A percentile compares a stretch with the other conserved stretches of the same genome.
phyloP scores from a whole-genome alignment of 1,140 invertebrate genomes.

The Diorhabda elongata region DNA sequence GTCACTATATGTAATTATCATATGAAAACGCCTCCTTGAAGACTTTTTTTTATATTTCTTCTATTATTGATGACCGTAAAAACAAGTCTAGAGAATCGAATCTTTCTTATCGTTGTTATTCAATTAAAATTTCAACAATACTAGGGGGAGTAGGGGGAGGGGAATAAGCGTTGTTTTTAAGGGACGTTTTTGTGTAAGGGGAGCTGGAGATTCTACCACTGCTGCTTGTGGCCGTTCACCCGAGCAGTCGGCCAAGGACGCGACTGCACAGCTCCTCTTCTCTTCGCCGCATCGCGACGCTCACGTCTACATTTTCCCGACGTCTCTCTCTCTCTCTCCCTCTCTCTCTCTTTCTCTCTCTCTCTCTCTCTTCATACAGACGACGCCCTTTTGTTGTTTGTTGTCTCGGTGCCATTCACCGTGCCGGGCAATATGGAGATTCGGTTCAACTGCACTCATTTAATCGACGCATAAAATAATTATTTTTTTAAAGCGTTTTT shows the following conservation, averaged over 20 bases:
- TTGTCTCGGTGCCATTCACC: constrained; percentile 1
- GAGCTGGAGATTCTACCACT: constrained; percentile 8
- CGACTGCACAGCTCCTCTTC: constrained; percentile 21
- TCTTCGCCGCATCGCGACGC: constrained; percentile 23
- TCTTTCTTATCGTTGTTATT: too few species aligned
- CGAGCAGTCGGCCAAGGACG: constrained; percentile 42
- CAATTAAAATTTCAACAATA: too few species aligned
- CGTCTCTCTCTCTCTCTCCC: not conserved
- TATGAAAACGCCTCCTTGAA: too few species aligned
- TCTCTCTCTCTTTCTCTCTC: not conserved
- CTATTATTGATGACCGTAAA: too few species aligned
- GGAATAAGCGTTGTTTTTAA: too few species aligned
- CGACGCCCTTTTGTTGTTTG: constrained; percentile 1
- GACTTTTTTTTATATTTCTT: too few species aligned
- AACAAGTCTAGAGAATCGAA: too few species aligned
- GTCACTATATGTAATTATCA: too few species aligned
- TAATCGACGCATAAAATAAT: too few species aligned
- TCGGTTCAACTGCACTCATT: not conserved
- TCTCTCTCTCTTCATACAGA: not conserved
- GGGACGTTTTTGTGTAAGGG: not conserved
- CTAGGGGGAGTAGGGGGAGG: too few species aligned
- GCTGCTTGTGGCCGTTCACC: constrained; percentile 37
- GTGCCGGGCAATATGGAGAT: not conserved
- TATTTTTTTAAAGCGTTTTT: too few species aligned
- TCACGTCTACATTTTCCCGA: constrained; percentile 8